Conservation (phyloP, 2,888 invertebrate species). For the Euclidia mi region DNA sequence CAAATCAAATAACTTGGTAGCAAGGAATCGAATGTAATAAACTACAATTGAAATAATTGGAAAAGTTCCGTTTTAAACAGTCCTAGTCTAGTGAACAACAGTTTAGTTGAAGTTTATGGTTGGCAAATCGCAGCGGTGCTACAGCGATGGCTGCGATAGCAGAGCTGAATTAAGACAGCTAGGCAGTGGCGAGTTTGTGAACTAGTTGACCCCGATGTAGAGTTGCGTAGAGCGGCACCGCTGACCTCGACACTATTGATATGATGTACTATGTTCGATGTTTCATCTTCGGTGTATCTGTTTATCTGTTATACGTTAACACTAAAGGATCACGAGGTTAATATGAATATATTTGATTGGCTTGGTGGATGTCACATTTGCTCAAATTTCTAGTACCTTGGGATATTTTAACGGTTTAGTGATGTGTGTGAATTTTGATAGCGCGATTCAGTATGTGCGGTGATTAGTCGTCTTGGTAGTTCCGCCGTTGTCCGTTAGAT, state of each 20-base stretch:
- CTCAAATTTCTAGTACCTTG: no score
- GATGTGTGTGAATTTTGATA: no score
- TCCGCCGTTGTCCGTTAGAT: no score
- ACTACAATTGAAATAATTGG: slow-evolving; percentile 71
- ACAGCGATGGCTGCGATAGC: slow-evolving; percentile 69
- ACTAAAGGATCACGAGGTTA: no score
- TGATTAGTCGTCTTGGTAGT: no score
- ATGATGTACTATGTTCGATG: background rate
- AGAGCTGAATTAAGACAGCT: slow-evolving; percentile 77
- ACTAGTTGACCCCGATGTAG: slow-evolving; percentile 58
- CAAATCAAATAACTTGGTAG: slow-evolving; percentile 70
- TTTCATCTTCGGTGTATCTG: background rate
- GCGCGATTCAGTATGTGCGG: no score
- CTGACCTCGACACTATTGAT: background rate
- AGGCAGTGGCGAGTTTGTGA: slow-evolving; percentile 70
- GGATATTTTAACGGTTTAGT: no score
- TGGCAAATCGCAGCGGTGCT: slow-evolving; percentile 59
- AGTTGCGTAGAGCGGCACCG: slow-evolving; percentile 46
- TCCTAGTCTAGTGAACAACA: slow-evolving; percentile 61
- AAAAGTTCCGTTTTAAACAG: slow-evolving; percentile 73
- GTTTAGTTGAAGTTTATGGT: slow-evolving; percentile 69
- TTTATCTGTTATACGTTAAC: no score
- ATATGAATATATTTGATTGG: no score
- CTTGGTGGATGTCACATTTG: no score
- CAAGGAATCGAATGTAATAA: slow-evolving; percentile 69